Evolutionary conservation across 2,113 vertebrate genomes (phyloP), one percentile per base, ranked within the genome.

Genomic region (Macaca mulatta): DNA sequence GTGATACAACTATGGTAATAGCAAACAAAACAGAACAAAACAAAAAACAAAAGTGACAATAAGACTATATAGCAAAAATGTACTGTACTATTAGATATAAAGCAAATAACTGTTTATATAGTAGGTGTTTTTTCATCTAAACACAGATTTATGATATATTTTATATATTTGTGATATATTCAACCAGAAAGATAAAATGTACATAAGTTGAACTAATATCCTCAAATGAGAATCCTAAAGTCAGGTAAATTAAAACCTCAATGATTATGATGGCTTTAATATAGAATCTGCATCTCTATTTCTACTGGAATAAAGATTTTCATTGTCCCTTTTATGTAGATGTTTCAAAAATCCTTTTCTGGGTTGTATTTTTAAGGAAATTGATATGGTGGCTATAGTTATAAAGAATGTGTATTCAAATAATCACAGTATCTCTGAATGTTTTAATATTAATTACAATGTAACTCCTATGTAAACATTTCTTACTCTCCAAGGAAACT

Each of bases 361-460:
- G 69, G 30, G 14, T 38, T 74, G 16, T 40, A 7, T 72, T 85
- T 88, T 70, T 38, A 89, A 59, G 6, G 27, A 89, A 55, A 3
- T 30, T 92, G 38, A 67, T 90, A 61, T 14, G 22, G 25, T 77
- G 0, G 4, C 22, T 59, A 6, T 6, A 23, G 8, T 81, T 82
- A 57, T 57, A 83, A 94, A 72, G 5, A 90, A 61, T 69, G 30
- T 77, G n/a, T 64, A 70, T 25, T 23, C 18, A 89, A 88, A 88
- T 90, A 77, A 78, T 48, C n/a, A 45, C 1, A 14, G 8, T 32
- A 84, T 72, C 92, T 94, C 20, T 78, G 88, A 87, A 83, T 78
- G 55, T 84, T 92, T 82, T 96, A 83, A 79, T 94, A 84, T 74
- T 72, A 89, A 48, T 72, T 94, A 78, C 38, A 30, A 2, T 48